A percentile compares a stretch with the other conserved stretches of the same genome.
Conservation (phyloP, 53 echinoderm and acorn worm genomes). For the Hippasteria phrygiana region DNA sequence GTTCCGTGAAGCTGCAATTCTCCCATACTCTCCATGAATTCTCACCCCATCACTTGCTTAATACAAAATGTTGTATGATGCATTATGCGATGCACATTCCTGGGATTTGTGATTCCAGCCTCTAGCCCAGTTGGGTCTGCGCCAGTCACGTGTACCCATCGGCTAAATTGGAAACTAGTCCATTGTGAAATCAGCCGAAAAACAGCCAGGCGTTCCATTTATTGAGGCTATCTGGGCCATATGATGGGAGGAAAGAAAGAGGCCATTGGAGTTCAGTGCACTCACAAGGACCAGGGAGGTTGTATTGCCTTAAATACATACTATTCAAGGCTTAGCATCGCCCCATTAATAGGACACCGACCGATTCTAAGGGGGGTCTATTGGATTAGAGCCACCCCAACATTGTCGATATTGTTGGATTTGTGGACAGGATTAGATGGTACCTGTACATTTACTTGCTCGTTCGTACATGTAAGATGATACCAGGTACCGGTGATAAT, state of each 20-base stretch:
- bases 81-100: too few relatives aligned
- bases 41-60: too few relatives aligned
- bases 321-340: constrained; percentile 1
- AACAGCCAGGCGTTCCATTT: background rate
- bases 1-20: too few relatives aligned
- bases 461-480: too few relatives aligned
- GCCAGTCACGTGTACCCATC: background rate
- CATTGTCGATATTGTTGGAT: background rate
- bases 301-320: constrained; percentile 3
- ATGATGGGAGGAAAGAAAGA: background rate
- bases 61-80: too few relatives aligned
- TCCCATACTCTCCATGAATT: too few relatives aligned
- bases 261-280: constrained; percentile 10
- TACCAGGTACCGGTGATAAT: too few relatives aligned
- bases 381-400: constrained; percentile 36
- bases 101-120: too few relatives aligned
- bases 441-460: too few relatives aligned
- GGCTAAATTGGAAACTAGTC: constrained; percentile 11
- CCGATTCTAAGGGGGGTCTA: background rate
- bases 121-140: background rate
- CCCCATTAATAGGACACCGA: constrained; percentile 55
- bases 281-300: constrained; percentile 19
- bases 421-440: background rate
- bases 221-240: background rate
- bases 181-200: constrained; percentile 23